Evolutionary conservation across 2,113 vertebrate genomes (phyloP).

Genomic region (Peromyscus polionotus): DNA sequence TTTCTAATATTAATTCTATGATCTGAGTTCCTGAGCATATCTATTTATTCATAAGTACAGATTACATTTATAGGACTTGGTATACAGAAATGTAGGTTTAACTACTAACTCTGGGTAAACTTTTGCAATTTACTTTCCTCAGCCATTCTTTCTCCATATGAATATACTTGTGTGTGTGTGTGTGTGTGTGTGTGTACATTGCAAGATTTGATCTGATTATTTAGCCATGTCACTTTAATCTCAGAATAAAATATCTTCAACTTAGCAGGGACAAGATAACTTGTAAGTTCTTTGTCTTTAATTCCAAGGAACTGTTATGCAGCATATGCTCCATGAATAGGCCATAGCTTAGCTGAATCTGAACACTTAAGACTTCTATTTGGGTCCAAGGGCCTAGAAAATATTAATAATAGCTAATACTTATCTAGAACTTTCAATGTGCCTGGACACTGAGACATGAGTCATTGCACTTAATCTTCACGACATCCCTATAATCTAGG

Average conservation of each 20-base stretch:
- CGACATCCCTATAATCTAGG: not conserved
- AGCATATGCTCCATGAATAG: not conserved
- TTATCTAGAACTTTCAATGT: not conserved
- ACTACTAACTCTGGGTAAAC: not conserved
- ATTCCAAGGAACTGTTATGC: not conserved
- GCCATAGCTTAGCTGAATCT: not conserved
- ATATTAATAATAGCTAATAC: constrained; percentile 1
- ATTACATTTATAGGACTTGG: not conserved
- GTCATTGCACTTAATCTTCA: constrained; percentile 29
- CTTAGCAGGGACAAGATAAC: not conserved
- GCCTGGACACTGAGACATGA: not conserved
- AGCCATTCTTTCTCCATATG: not conserved
- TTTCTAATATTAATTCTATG: constrained; percentile 25
- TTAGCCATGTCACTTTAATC: not conserved
- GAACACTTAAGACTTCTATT: not conserved
- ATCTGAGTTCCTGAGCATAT: not conserved
- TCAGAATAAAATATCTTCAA: constrained; percentile 30
- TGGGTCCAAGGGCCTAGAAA: not conserved
- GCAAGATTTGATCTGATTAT: not conserved
- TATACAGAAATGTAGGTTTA: not conserved
- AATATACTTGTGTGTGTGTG: not conserved
- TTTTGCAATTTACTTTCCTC: not conserved
- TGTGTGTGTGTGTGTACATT: not conserved
- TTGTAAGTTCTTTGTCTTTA: constrained; percentile 21
- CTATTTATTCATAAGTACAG: not conserved